Percentiles rank a stretch among this genome's conserved stretches.
Conservation (phyloP, 2,888 invertebrate genomes). For the Diogma glabrata region DNA sequence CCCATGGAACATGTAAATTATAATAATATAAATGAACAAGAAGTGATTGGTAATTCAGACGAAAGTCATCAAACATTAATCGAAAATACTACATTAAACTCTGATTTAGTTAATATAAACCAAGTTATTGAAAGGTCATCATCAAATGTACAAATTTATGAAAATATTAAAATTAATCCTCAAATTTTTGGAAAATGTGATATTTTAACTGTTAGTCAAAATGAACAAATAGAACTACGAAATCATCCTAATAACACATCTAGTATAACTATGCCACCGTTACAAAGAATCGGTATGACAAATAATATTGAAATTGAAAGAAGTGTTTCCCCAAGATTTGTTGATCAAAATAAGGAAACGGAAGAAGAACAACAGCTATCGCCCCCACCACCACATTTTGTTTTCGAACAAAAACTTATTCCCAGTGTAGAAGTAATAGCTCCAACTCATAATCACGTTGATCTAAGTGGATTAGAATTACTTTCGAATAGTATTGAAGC, state of each 20-base stretch:
- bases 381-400: no score
- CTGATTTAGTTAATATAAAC: no score
- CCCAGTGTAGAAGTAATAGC: neutral
- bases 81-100: constrained; percentile 2
- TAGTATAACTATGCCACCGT: no score
- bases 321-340: neutral
- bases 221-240: neutral
- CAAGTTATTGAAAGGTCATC: no score
- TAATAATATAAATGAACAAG: constrained; percentile 4
- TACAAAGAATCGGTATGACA: no score
- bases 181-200: constrained; percentile 8
- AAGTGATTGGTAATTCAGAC: constrained; percentile 3
- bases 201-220: neutral
- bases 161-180: neutral
- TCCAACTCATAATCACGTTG: constrained; percentile 35
- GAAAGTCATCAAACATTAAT: neutral
- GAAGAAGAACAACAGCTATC: no score
- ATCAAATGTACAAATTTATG: neutral
- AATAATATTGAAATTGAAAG: neutral
- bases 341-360: neutral
- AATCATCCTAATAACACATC: neutral
- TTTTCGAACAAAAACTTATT: neutral
- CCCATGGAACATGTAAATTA: constrained; percentile 8
- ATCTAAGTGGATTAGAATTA: constrained; percentile 69
- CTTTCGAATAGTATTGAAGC: constrained; percentile 78